These are phyloP conservation scores for Megalops cyprinoides DNA, from an alignment of 2,797 vertebrate species.

Conservation along the genomic window DNA sequence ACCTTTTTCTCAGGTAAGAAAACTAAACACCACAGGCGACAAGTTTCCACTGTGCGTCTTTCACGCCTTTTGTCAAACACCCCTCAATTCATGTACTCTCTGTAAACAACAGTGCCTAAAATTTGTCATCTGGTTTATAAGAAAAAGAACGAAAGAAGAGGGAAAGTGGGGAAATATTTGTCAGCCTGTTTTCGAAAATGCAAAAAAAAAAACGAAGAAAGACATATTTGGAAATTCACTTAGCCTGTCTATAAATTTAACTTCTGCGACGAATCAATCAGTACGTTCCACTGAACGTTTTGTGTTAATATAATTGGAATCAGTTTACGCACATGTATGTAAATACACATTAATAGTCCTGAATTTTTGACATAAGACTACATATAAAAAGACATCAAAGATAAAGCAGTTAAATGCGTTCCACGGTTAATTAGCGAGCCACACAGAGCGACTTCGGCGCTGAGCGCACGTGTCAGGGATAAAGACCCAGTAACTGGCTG, in stretches of 20 bases:
- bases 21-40: constrained; percentile 37
- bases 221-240: not conserved
- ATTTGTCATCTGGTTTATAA: constrained; percentile 25
- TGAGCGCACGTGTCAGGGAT: constrained; percentile 37
- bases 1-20: constrained; percentile 33
- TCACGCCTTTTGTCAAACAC: constrained; percentile 29
- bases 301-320: not conserved
- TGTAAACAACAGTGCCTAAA: constrained; percentile 36
- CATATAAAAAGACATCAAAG: not conserved
- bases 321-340: not conserved
- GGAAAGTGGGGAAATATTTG: not conserved
- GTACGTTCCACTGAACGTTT: not conserved
- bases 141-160: constrained; percentile 17
- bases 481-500: constrained; percentile 35
- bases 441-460: constrained; percentile 27
- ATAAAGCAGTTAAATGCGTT: constrained; percentile 4
- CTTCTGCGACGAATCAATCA: not conserved
- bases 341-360: not conserved
- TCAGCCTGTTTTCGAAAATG: not conserved
- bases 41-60: constrained; percentile 33
- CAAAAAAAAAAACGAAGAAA: not conserved
- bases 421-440: constrained; percentile 31
- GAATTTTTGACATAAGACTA: not conserved
- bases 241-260: not conserved
- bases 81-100: constrained; percentile 36